phyloP scores from a whole-genome alignment of 2,113 vertebrate genomes.

The Plestiodon gilberti region DNA sequence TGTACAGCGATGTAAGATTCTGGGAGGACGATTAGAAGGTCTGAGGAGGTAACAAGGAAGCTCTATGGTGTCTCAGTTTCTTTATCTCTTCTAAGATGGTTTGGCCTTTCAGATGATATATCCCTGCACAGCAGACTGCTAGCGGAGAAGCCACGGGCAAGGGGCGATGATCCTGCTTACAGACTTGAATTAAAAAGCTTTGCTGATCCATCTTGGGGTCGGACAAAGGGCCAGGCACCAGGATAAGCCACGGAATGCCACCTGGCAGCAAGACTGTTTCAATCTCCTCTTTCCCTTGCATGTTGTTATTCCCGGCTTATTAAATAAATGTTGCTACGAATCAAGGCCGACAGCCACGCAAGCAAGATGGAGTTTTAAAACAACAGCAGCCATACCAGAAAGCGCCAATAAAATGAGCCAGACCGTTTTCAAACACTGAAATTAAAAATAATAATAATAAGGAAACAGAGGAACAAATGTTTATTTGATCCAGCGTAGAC shows the following conservation, averaged over 20 bases:
- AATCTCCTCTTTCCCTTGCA: slow-evolving; percentile 20
- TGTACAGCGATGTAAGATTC: not conserved
- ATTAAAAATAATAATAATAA: not conserved
- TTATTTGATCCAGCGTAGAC: not conserved
- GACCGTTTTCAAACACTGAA: not conserved
- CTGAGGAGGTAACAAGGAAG: not conserved
- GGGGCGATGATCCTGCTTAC: slow-evolving; percentile 63
- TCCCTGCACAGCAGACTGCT: slow-evolving; percentile 49
- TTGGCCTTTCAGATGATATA: slow-evolving; percentile 44
- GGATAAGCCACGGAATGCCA: slow-evolving; percentile 21
- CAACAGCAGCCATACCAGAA: not conserved
- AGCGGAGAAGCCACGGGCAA: slow-evolving; percentile 55
- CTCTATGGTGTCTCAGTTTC: slow-evolving; percentile 44
- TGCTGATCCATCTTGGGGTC: slow-evolving; percentile 57
- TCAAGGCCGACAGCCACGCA: slow-evolving; percentile 2
- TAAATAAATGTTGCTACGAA: not conserved
- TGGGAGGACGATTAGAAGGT: accelerated
- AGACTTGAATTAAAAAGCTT: slow-evolving; percentile 71
- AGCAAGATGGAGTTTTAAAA: slow-evolving; percentile 16
- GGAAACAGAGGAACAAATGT: not conserved
- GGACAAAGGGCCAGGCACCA: slow-evolving; percentile 55
- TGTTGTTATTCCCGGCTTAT: not conserved
- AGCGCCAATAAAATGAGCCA: not conserved
- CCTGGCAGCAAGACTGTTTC: slow-evolving; percentile 19
- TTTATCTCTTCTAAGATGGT: slow-evolving; percentile 63